Conservation (phyloP, 2,113 vertebrate species). For the Australoheros scitulus region DNA sequence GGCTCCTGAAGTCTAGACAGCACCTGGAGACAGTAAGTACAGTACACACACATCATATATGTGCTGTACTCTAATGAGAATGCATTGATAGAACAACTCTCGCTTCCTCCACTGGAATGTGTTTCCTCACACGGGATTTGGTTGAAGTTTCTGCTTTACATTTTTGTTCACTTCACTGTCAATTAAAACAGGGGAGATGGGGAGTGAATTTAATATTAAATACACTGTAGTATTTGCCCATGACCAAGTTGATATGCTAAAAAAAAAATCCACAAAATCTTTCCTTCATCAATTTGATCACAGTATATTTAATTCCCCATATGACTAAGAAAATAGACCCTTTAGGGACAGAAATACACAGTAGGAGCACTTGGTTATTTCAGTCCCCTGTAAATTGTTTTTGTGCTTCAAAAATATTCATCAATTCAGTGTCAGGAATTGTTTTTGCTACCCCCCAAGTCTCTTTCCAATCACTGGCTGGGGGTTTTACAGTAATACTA, state of each 20-base stretch:
- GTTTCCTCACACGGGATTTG: constrained; percentile 42
- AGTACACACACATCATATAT: background rate
- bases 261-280: constrained; percentile 25
- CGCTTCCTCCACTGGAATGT: constrained; percentile 11
- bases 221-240: constrained; percentile 13
- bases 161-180: constrained; percentile 45
- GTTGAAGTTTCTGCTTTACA: constrained; percentile 29
- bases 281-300: constrained; percentile 50
- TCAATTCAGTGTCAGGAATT: constrained; percentile 65
- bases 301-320: constrained; percentile 53
- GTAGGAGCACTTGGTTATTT: constrained; percentile 57
- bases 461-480: constrained; percentile 56
- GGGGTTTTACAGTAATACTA: constrained; percentile 56
- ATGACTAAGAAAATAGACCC: constrained; percentile 51
- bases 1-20: constrained; percentile 33
- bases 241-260: background rate
- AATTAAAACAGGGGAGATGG: constrained; percentile 43
- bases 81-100: constrained; percentile 24
- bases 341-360: constrained; percentile 58
- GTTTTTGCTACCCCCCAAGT: constrained; percentile 57
- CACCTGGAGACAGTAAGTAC: constrained; percentile 28
- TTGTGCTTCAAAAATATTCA: constrained; percentile 63
- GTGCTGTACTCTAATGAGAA: constrained; percentile 44
- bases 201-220: constrained; percentile 31
- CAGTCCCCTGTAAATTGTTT: constrained; percentile 61